Base-by-base conservation (phyloP, 2,888 invertebrate species). In the Pediacus dermestoides region DNA sequence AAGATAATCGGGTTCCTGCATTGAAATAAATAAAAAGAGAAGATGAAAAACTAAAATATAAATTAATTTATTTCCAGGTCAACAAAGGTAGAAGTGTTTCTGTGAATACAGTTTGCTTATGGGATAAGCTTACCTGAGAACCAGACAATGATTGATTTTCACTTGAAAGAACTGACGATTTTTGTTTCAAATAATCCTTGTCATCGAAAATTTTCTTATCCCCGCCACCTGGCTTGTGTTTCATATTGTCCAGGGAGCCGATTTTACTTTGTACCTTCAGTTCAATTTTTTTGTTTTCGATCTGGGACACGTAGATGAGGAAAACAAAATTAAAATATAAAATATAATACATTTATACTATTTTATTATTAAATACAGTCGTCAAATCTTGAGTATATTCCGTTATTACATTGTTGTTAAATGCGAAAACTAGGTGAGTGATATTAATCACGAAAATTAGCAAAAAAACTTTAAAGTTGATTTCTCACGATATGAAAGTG, bases 191-290 rank as follows among this genome's bases (percentile, higher is more conserved):
- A 75, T 91, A 91, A 48, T 87, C 87, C 74, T 87, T 89, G 72
- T 91, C 91, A 67, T 91, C 88, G 70, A 90, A 91, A 64, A 92
- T 92, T 76, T 91, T 93, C 73, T 88, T 86, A 55, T 91, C 89
- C 30, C 94, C 94, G 46, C 94, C 94, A 57, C 91, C 88, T 39
- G 94, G 91, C 74, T 80, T 88, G 75, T 94, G 86, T 69, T 85
- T 87, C 56, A 92, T 81, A 72, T 92, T 92, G 71, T 91, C 89
- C 76, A 90, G 66, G 38, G 92, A 92, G 57, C 92, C 92, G 56
- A 94, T 77, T 74, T 92, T 91, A 72, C 93, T 90, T 72, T 87
- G 82, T 51, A 87, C 93, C 74, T 91, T 92, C 73, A 93, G 82
- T 61, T 92, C 90, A 72, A 93, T 70, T 73, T 92, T 92, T 75